phyloP scores from a whole-genome alignment of 1,140 invertebrate genomes.

The Drosophila repleta region DNA sequence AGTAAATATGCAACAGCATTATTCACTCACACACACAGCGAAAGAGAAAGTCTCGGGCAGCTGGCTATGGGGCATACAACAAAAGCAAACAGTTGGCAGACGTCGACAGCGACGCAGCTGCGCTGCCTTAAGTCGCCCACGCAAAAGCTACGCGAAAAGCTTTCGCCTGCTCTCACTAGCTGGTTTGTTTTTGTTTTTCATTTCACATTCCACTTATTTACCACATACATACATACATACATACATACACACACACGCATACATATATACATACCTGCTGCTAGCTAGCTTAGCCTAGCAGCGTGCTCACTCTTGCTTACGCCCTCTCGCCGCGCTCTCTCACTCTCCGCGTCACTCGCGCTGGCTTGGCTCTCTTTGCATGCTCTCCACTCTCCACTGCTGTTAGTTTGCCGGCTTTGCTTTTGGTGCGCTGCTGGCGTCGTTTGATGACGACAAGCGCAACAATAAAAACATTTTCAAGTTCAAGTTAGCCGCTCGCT shows the following conservation, averaged over 20 bases:
- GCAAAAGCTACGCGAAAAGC: slow-evolving; percentile 63
- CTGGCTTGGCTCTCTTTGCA: slow-evolving; percentile 1
- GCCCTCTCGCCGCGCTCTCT: slow-evolving; percentile 10
- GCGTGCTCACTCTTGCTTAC: slow-evolving; percentile 24
- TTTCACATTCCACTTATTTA: slow-evolving; percentile 34
- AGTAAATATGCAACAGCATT: slow-evolving; percentile 74
- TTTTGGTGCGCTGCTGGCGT: neutral
- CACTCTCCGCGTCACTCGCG: slow-evolving; percentile 1
- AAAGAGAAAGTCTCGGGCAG: slow-evolving; percentile 54
- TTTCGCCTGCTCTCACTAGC: slow-evolving; percentile 22
- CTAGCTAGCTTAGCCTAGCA: slow-evolving; percentile 24
- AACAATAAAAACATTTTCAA: slow-evolving; percentile 72
- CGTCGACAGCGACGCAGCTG: slow-evolving; percentile 46
- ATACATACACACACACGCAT: slow-evolving; percentile 15
- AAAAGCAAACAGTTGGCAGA: slow-evolving; percentile 76
- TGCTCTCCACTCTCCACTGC: slow-evolving; percentile 2
- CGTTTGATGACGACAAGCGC: slow-evolving; percentile 24
- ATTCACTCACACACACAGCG: slow-evolving; percentile 31
- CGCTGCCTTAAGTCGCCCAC: slow-evolving; percentile 69
- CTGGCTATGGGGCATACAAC: slow-evolving; percentile 57
- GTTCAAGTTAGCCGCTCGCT: slow-evolving; percentile 67
- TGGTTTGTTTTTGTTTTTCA: slow-evolving; percentile 26
- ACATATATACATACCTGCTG: slow-evolving; percentile 49
- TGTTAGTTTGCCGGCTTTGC: slow-evolving; percentile 20
- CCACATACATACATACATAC: neutral